These are phyloP conservation scores for Graptemys geographica DNA, from an alignment of 2,797 vertebrate genomes.

Conservation along the genomic window DNA sequence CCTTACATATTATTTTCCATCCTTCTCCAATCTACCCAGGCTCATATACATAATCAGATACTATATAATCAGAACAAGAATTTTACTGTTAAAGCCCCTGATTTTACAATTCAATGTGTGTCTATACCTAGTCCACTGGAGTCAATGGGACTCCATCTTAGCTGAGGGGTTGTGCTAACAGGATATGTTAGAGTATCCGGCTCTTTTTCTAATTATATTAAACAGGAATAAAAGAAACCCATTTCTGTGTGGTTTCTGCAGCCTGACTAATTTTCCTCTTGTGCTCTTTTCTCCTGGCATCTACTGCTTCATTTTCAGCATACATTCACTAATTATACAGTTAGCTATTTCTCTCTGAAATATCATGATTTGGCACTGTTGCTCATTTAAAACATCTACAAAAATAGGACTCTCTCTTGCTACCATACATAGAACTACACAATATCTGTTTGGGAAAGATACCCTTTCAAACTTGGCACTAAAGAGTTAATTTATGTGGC, in stretches of 20 bases:
- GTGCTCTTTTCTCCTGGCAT: slow-evolving; percentile 30
- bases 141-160: neutral
- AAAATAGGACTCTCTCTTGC: slow-evolving; percentile 54
- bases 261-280: neutral
- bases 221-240: neutral
- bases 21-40: neutral
- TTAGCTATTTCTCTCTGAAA: slow-evolving; percentile 25
- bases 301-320: slow-evolving; percentile 20
- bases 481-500: slow-evolving; percentile 8
- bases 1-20: neutral
- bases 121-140: neutral
- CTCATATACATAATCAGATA: neutral
- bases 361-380: slow-evolving; percentile 20
- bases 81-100: neutral
- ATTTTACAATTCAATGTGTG: neutral
- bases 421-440: neutral
- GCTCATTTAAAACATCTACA: slow-evolving; percentile 19
- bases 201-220: neutral
- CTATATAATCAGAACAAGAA: neutral
- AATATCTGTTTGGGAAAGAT: slow-evolving; percentile 39
- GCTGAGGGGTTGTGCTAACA: neutral
- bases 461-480: slow-evolving; percentile 18
- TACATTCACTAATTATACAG: slow-evolving; percentile 40
- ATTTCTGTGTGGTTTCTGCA: neutral
- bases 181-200: neutral